Base-by-base conservation (phyloP, 1,140 invertebrate species). In the Trachymyrmex septentrionalis region DNA sequence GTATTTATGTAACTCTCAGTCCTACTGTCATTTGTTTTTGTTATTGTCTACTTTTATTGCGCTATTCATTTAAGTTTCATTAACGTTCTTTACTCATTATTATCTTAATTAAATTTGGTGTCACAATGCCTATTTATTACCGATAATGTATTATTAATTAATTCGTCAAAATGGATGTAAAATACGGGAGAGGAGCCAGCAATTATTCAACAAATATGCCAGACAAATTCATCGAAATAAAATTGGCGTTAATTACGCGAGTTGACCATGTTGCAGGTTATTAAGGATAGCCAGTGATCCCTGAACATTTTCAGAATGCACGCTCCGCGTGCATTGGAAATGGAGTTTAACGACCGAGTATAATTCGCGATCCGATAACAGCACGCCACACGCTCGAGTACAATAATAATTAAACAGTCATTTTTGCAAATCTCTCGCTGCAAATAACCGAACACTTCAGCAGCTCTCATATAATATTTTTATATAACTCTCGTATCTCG, bases 301-400 rank as follows among this genome's bases (percentile, higher is more conserved):
- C 82, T 78, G 63, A 67, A 76, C 82, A 78, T 85, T 85, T 77
- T 85, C 82, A 78, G 71, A 69, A 77, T 57, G 30, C 61, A 34
- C 44, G 71, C 16, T 16, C 48, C 50, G 78, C 67, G 78, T 67
- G 78, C 67, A 85, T 67, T 66, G 73, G 82, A 78, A 85, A 77
- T 78, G 80, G 30, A 30, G 69, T 73, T 84, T 84, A 85, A 85
- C 50, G 30, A 69, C 73, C 73, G 59, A 59, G 38, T 85, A 85
- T 78, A 85, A 85, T 78, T 59, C 69, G 57, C 80, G 67, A 84
- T 84, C 82, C 82, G 82, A 78, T 85, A 85, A 77, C 73, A 55
- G 24, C 24, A 9, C 12, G 21, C 71, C 19, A 61, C 34, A 27
- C 69, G 59, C 12, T 66, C 76, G 80, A 61, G n/a, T n/a, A 75